phyloP scores from a whole-genome alignment of 1,140 invertebrate genomes.

The Wiebesia pumilae region DNA sequence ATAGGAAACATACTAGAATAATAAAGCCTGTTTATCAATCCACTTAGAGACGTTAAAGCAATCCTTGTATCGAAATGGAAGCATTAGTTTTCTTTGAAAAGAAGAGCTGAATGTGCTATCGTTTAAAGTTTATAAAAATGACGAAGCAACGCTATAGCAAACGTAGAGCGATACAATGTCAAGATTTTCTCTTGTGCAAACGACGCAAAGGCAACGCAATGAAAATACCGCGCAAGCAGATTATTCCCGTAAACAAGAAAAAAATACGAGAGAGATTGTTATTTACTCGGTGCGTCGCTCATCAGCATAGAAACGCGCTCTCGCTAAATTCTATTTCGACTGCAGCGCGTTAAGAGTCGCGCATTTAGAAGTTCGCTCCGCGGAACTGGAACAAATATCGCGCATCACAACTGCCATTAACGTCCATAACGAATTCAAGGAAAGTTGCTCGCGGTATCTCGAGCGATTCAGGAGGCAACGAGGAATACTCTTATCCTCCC shows the following conservation, averaged over 20 bases:
- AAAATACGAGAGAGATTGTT: slow-evolving; percentile 19
- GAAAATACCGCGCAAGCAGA: neutral
- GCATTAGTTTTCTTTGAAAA: neutral
- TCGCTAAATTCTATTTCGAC: slow-evolving; percentile 31
- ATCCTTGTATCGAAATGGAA: neutral
- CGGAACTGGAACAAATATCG: slow-evolving; percentile 38
- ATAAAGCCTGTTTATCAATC: neutral
- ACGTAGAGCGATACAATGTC: neutral
- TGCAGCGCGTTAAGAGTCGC: neutral
- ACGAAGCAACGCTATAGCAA: neutral
- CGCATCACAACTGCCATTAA: slow-evolving; percentile 42
- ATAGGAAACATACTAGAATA: neutral
- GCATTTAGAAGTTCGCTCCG: neutral
- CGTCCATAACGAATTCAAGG: slow-evolving; percentile 45
- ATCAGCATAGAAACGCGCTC: slow-evolving; percentile 25
- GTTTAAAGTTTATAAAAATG: neutral
- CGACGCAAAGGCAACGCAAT: neutral
- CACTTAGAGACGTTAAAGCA: neutral
- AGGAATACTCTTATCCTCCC: neutral
- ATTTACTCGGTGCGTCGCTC: slow-evolving; percentile 24
- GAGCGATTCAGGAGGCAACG: slow-evolving; percentile 22
- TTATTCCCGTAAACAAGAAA: neutral
- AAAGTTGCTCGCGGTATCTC: slow-evolving; percentile 37
- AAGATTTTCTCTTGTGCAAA: neutral
- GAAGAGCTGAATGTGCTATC: neutral